Conservation (phyloP, 1,140 invertebrate genomes). For the Ceratina japonica region DNA sequence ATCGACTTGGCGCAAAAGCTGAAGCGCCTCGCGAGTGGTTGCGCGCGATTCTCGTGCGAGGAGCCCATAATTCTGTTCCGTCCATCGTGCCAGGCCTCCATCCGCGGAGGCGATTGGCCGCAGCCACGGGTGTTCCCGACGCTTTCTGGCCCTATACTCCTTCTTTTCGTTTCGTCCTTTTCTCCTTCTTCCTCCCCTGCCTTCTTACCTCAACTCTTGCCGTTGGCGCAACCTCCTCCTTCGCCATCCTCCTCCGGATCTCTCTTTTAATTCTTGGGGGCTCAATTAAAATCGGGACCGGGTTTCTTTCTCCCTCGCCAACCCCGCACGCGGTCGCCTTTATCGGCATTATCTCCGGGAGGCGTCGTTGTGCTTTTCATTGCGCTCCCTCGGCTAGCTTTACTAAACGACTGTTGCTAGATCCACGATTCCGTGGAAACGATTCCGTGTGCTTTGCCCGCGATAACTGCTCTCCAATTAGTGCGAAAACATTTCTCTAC, state of each 20-base stretch:
- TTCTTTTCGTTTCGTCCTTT: constrained; percentile 43
- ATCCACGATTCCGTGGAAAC: constrained; percentile 77
- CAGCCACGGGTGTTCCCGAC: constrained; percentile 66
- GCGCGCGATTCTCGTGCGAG: constrained; percentile 63
- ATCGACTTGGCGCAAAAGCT: constrained; percentile 55
- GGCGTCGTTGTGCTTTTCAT: constrained; percentile 71
- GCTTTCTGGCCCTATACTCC: constrained; percentile 44
- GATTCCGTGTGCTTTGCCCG: constrained; percentile 61
- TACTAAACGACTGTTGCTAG: constrained; percentile 60
- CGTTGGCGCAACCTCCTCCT: constrained; percentile 37
- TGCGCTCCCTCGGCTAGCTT: constrained; percentile 27
- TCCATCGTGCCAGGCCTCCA: constrained; percentile 55
- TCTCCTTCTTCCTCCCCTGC: constrained; percentile 13
- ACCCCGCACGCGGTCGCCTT: constrained; percentile 37
- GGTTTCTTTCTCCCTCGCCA: constrained; percentile 64
- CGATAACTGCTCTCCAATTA: constrained; percentile 76
- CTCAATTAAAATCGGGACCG: constrained; percentile 76
- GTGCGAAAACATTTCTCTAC: constrained; percentile 70
- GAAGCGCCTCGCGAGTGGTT: constrained; percentile 45
- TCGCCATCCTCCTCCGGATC: constrained; percentile 48
- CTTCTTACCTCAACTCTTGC: constrained; percentile 11
- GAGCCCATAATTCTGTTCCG: constrained; percentile 68
- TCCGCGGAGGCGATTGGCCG: constrained; percentile 64
- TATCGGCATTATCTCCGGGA: constrained; percentile 75
- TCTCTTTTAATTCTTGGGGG: constrained; percentile 65